phyloP scores from a whole-genome alignment of 2,888 invertebrate genomes.

The Thymelicus sylvestris region DNA sequence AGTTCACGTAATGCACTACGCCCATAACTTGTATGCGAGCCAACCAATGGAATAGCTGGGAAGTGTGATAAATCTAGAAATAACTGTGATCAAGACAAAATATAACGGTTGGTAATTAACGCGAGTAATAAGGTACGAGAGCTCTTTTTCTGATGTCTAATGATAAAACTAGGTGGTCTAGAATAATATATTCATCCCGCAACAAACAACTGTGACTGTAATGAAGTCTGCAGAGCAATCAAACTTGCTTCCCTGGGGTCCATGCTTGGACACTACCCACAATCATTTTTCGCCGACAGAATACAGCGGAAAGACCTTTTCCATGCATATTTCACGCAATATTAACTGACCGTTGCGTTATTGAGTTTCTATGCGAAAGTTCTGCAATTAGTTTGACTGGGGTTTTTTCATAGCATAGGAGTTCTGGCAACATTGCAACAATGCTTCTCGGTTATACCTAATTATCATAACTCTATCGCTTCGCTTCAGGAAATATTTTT shows the following conservation, averaged over 20 bases:
- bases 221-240: conserved; percentile 72
- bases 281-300: conserved; percentile 78
- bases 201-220: conserved; percentile 72
- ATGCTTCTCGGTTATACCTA: too few relatives aligned
- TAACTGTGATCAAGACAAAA: not conserved
- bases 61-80: too few relatives aligned
- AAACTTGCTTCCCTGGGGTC: conserved; percentile 75
- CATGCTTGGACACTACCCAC: conserved; percentile 65
- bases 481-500: not conserved
- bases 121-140: not conserved
- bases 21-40: too few relatives aligned
- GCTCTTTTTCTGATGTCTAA: conserved; percentile 10
- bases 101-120: not conserved
- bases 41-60: too few relatives aligned
- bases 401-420: conserved; percentile 32
- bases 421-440: not conserved
- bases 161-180: conserved; percentile 47
- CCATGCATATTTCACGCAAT: conserved; percentile 78
- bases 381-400: conserved; percentile 60
- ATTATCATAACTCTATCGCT: not conserved
- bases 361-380: conserved; percentile 69
- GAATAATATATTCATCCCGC: conserved; percentile 73
- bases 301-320: conserved; percentile 67
- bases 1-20: too few relatives aligned
- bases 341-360: conserved; percentile 72